These are phyloP conservation scores for Grammomys dolichurus DNA, from an alignment of 2,113 vertebrate genomes.

Conservation along the genomic window DNA sequence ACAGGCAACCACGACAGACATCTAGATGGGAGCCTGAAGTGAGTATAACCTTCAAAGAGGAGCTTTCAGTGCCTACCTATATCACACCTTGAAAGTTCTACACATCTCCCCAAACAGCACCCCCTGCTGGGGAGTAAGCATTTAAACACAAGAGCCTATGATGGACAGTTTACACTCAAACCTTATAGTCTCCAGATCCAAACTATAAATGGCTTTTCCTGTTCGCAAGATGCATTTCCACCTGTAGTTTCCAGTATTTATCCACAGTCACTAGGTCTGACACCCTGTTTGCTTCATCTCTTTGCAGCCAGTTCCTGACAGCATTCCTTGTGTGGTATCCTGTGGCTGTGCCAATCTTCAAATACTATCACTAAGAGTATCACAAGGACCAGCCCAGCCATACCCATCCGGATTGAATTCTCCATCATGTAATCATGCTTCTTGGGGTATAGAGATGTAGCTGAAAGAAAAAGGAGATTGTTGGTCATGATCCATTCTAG, in stretches of 20 bases:
- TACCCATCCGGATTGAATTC: slow-evolving; percentile 1
- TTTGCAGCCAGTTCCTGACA: neutral
- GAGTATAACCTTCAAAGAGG: too few relatives aligned
- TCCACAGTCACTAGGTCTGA: too few relatives aligned
- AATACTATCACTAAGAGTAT: neutral
- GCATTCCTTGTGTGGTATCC: neutral
- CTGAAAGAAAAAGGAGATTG: neutral
- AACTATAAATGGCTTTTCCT: neutral
- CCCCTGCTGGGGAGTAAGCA: neutral
- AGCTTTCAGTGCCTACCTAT: too few relatives aligned
- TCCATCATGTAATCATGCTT: neutral
- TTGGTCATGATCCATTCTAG: neutral
- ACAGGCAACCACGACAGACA: too few relatives aligned
- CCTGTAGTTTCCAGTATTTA: neutral
- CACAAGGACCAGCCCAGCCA: neutral
- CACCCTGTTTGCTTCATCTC: neutral
- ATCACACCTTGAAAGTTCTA: neutral
- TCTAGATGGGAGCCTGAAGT: neutral
- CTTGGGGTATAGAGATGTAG: neutral
- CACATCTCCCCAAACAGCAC: neutral
- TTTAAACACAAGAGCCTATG: neutral
- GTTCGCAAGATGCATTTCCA: neutral
- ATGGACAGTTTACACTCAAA: too few relatives aligned
- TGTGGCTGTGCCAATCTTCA: neutral
- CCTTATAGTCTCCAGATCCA: neutral